Conservation (phyloP, 2,888 invertebrate species). For the Drosophila koepferae region DNA sequence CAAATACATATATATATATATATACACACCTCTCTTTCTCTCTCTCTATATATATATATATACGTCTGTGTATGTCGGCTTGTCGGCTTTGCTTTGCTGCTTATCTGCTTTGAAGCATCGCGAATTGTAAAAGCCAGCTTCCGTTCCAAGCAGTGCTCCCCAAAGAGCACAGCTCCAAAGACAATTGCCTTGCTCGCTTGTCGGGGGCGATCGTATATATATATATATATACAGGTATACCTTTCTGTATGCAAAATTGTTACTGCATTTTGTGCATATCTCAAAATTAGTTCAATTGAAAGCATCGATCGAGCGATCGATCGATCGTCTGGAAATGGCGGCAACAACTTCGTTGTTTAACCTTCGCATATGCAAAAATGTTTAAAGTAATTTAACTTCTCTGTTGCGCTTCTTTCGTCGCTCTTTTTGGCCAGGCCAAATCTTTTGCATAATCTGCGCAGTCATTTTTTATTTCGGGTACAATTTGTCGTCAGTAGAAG, state of each 20-base stretch:
- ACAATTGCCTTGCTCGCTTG: constrained; percentile 16
- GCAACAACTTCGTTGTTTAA: constrained; percentile 29
- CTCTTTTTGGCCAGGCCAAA: constrained; percentile 25
- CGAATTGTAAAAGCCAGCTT: constrained; percentile 62
- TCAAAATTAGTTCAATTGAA: constrained; percentile 74
- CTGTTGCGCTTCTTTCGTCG: background rate
- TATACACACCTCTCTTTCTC: background rate
- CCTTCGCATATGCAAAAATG: constrained; percentile 59
- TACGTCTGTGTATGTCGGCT: background rate
- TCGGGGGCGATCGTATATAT: constrained; percentile 64
- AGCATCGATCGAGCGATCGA: constrained; percentile 59
- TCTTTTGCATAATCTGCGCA: constrained; percentile 61
- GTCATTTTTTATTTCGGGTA: background rate
- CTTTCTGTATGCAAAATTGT: background rate
- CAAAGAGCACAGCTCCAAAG: constrained; percentile 14
- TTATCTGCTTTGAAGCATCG: constrained; percentile 61
- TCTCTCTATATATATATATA: background rate
- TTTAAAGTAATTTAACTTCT: constrained; percentile 57
- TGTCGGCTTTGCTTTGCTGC: constrained; percentile 27
- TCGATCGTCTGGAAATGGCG: constrained; percentile 68
- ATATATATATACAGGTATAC: too few species aligned
- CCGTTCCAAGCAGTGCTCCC: constrained; percentile 55
- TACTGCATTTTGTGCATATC: constrained; percentile 65
- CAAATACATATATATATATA: constrained; percentile 11
- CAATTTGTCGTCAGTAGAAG: constrained; percentile 24